These are phyloP conservation scores for Paramuricea clavata DNA, from an alignment of 92 coral and sea anemone genomes.

Conservation along the genomic window DNA sequence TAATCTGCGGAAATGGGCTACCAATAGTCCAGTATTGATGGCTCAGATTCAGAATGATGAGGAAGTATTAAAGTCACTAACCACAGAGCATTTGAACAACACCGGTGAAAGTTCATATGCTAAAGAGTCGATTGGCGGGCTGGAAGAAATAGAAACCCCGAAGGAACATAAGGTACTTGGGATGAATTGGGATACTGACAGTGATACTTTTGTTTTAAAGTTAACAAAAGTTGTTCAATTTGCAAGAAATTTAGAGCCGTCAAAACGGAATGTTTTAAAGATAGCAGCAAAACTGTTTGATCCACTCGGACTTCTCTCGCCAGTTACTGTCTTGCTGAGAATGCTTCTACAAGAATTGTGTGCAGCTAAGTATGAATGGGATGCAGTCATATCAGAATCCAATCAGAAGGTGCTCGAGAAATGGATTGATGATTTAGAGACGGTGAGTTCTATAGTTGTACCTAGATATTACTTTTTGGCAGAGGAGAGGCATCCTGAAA, in stretches of 20 bases:
- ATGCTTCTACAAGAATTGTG: slow-evolving; percentile 70
- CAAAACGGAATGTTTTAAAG: slow-evolving; percentile 59
- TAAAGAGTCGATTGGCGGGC: slow-evolving; percentile 61
- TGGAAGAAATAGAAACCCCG: slow-evolving; percentile 47
- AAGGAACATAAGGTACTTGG: too few relatives aligned
- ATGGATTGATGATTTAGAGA: slow-evolving; percentile 46
- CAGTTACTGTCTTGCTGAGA: slow-evolving; percentile 48
- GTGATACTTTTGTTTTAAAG: slow-evolving; percentile 53
- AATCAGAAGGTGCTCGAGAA: slow-evolving; percentile 1
- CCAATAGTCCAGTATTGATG: slow-evolving; percentile 51
- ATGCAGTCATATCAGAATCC: slow-evolving; percentile 24
- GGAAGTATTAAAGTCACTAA: slow-evolving; percentile 18
- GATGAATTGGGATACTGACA: too few relatives aligned
- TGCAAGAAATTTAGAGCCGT: slow-evolving; percentile 46
- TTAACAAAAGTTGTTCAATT: slow-evolving; percentile 27
- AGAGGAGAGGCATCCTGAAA: neutral
- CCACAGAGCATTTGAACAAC: too few relatives aligned
- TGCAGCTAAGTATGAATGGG: slow-evolving; percentile 43
- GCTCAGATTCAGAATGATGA: slow-evolving; percentile 52
- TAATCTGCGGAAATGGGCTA: slow-evolving; percentile 74
- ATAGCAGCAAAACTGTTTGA: slow-evolving; percentile 71
- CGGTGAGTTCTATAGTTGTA: slow-evolving; percentile 8
- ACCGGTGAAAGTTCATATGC: slow-evolving; percentile 39
- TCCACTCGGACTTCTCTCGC: slow-evolving; percentile 67
- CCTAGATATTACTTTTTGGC: slow-evolving; percentile 38